Evolutionary conservation across 2,113 vertebrate genomes (phyloP), one percentile per base, ranked within the genome.

Genomic region (Melanerpes formicivorus): DNA sequence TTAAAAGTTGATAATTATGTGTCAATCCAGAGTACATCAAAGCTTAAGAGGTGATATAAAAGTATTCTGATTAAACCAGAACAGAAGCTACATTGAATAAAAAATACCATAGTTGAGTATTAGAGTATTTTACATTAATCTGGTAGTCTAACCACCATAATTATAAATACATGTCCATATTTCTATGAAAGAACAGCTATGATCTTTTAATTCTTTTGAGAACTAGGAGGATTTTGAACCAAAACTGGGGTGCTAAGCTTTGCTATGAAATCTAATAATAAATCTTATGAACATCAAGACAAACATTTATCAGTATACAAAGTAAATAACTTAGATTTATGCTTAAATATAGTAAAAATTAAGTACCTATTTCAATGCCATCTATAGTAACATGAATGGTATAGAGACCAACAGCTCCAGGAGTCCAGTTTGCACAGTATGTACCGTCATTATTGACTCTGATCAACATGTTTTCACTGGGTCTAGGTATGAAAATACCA

Each of bases 401-500:
- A 64, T 99, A 99, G 70, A 99, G 98, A 65, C 99, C 99, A n/a
- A 99, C 98, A 42, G 99, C 99, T 93, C 99, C 99, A 55, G 99
- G 99, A 79, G 99, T 99, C 99, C 99, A 99, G 94, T 99, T 99
- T 90, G 99, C 99, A 91, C 99, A 99, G 72, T 99, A 99, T 81
- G 99, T 99, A 64, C 99, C 99, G 91, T 99, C 99, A 32, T 99
- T 99, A 97, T 99, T 99, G 60, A 99, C 99, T 95, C 99, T 98
- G 87, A 99, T 99, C 84, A 99, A 97, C 99, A 99, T 99, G 95
- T 99, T 99, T 96, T 99, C 99, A 97, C 99, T 99, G 85, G 99
- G 99, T 93, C 99, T 99, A 97, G 91, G 86, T 48, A 80, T 77
- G 93, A 93, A 93, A 16, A 87, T 88, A 81, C 21, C 32, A 37